Base-by-base conservation (phyloP, 2,888 invertebrate species). In the Lasioglossum morio region DNA sequence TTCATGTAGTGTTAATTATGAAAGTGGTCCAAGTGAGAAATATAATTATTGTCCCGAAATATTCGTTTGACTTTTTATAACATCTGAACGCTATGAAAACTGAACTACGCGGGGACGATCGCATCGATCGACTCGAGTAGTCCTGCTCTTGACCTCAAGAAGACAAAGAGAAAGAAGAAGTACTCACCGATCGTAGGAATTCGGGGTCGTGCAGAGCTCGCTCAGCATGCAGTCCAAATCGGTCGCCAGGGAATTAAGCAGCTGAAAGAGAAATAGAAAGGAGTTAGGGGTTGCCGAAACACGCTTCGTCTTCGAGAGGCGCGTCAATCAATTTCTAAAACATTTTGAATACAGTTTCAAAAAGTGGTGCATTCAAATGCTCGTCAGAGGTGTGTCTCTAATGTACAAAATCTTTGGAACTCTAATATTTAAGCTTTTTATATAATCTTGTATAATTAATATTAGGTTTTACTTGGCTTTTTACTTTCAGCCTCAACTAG, bases 171-270 rank as follows among this genome's bases (percentile, higher is more conserved):
- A 69, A 83, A 53, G 77, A 80, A 79, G 4, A 75, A 70, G 70
- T 81, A 93, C 94, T 94, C 89, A 94, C 94, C 93, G 93, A 89
- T 94, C 92, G 88, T 92, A 94, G 85, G 94, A 92, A 91, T 94
- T 94, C 63, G 97, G 96, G 82, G 97, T 96, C 90, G 97, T 97
- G 94, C 98, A 97, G 85, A 98, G 96, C 95, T 98, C 98, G 92
- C 97, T 97, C 93, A 98, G 96, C 97, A 98, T 98, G 92, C 97
- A 97, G 95, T 98, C 98, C 96, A 98, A 96, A 96, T 98, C 98
- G 93, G 97, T 97, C 87, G 98, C 98, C 93, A 98, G 96, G 82
- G 97, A 97, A 95, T 97, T 98, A 95, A 98, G 96, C 95, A 98
- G 96, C 98, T 98, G 96, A 69, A 97, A 97, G 93, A 91, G 86